Evolutionary conservation across 2,113 vertebrate genomes (phyloP).

Genomic region (Mus pahari): DNA sequence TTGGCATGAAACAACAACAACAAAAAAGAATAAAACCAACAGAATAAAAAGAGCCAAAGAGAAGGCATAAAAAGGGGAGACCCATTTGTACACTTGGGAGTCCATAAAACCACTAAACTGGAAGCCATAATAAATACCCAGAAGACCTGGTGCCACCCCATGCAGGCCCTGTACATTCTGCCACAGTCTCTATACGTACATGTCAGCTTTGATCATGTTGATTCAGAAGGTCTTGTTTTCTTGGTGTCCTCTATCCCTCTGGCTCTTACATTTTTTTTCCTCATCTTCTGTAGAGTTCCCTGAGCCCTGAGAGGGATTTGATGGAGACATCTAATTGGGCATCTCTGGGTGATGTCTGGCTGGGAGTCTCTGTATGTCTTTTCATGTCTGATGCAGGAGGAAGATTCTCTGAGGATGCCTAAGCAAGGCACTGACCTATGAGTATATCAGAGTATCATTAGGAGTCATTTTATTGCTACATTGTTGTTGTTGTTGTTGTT

Average conservation of each 20-base stretch:
- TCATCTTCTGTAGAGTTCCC: background rate
- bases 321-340: background rate
- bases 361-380: background rate
- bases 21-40: background rate
- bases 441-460: background rate
- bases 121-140: background rate
- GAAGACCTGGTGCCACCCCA: background rate
- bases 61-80: background rate
- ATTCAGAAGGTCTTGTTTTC: background rate
- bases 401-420: background rate
- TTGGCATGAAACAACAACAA: background rate
- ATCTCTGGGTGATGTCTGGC: background rate
- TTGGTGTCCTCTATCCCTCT: background rate
- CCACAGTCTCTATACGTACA: background rate
- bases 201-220: background rate
- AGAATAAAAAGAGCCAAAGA: background rate
- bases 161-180: background rate
- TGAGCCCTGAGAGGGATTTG: background rate
- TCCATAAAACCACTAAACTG: background rate
- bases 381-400: background rate
- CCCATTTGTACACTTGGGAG: background rate
- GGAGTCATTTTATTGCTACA: background rate
- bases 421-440: background rate
- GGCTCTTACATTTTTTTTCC: background rate
- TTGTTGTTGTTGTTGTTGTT: background rate